These are phyloP conservation scores for Emmelina monodactyla DNA, from an alignment of 2,888 invertebrate genomes.

Conservation along the genomic window DNA sequence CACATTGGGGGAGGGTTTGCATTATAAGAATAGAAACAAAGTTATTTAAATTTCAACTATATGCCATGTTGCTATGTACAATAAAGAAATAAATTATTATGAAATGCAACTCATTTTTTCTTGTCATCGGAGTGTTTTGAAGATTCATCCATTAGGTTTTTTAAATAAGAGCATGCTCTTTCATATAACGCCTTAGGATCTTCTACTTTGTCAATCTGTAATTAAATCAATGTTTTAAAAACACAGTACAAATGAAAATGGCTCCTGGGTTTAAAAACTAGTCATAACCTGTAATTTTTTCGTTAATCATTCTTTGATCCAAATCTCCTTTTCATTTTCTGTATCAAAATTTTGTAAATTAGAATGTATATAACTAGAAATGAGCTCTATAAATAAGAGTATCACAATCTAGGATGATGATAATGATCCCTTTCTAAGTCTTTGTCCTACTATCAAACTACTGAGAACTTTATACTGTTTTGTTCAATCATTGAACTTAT, in stretches of 20 bases:
- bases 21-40: conserved; percentile 32
- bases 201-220: conserved; percentile 84
- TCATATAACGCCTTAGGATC: conserved; percentile 78
- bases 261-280: no score
- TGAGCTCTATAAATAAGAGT: no score
- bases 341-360: not conserved
- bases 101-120: conserved; percentile 25
- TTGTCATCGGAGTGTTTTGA: conserved; percentile 36
- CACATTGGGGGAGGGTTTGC: conserved; percentile 85
- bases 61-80: conserved; percentile 35
- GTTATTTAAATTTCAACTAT: conserved; percentile 27
- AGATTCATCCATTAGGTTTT: conserved; percentile 64
- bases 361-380: not conserved
- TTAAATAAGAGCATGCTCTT: conserved; percentile 73
- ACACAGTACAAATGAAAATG: conserved; percentile 2
- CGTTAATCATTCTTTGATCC: not conserved
- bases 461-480: no score
- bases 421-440: no score
- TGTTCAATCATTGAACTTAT: no score
- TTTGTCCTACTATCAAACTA: no score
- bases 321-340: not conserved
- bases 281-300: not conserved
- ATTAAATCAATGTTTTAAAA: conserved; percentile 14
- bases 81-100: conserved; percentile 19
- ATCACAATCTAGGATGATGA: no score